Conservation (phyloP, 2,797 vertebrate species). For the Sebastes trivittatus region DNA sequence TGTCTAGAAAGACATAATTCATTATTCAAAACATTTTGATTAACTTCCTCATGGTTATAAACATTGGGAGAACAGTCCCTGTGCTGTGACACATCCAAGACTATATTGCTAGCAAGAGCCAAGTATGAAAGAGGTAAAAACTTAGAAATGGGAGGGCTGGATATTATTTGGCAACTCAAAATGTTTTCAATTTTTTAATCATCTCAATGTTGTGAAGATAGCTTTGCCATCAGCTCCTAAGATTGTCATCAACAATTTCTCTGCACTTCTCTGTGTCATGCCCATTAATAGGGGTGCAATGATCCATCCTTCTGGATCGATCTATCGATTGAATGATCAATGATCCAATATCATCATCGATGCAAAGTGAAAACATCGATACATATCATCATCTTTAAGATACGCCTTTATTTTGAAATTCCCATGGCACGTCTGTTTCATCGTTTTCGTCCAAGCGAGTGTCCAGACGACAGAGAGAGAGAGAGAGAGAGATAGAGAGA, state of each 20-base stretch:
- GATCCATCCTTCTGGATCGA: too few species aligned
- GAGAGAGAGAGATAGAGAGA: too few species aligned
- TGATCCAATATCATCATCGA: too few species aligned
- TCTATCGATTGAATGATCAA: too few species aligned
- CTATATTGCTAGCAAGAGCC: neutral
- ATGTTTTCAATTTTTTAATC: neutral
- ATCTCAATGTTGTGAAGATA: neutral
- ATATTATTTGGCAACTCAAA: neutral
- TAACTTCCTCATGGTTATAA: constrained; percentile 20
- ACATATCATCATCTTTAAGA: too few species aligned
- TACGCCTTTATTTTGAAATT: too few species aligned
- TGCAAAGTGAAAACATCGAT: too few species aligned
- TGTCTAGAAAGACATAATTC: constrained; percentile 22
- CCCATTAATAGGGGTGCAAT: too few species aligned
- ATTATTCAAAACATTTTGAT: constrained; percentile 46
- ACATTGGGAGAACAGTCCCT: neutral
- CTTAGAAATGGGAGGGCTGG: neutral
- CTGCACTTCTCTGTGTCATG: neutral
- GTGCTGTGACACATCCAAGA: neutral
- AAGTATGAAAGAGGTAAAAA: neutral
- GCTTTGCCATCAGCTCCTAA: neutral
- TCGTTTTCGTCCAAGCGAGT: too few species aligned
- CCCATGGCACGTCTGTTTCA: too few species aligned
- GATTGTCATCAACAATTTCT: neutral
- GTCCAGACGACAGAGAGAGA: too few species aligned